These are phyloP conservation scores for Opisthocomus hoazin DNA, from an alignment of 2,113 vertebrate genomes.

Conservation along the genomic window DNA sequence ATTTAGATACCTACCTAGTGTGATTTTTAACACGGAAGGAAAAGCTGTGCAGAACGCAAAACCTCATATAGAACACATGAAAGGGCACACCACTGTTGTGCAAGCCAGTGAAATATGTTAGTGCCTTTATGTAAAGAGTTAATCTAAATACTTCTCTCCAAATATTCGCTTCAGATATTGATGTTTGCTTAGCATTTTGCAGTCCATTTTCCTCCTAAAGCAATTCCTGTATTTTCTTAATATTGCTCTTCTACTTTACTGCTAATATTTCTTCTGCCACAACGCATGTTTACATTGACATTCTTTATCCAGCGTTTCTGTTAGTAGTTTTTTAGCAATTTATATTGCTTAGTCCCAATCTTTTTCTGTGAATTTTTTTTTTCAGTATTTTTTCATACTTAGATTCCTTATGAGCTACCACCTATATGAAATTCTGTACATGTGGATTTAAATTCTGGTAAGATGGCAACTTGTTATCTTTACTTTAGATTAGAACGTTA, in stretches of 20 bases:
- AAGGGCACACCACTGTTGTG: background rate
- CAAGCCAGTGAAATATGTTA: background rate
- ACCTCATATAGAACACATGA: background rate
- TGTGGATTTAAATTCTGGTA: background rate
- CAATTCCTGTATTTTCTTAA: background rate
- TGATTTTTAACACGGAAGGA: background rate
- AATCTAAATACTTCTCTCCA: background rate
- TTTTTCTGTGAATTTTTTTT: background rate
- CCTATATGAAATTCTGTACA: background rate
- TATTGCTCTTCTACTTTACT: background rate
- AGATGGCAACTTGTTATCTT: background rate
- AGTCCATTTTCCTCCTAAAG: background rate
- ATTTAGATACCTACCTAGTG: background rate
- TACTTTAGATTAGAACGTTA: background rate
- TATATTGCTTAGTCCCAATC: background rate
- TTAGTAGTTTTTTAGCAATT: background rate
- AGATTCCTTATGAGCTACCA: background rate
- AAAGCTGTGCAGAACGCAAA: background rate
- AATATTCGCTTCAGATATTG: background rate
- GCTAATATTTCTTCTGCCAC: background rate
- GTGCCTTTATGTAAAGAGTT: background rate
- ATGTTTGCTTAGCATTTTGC: background rate
- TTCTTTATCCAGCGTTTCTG: background rate
- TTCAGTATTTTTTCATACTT: background rate
- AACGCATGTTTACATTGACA: background rate